Evolutionary conservation across 2,797 vertebrate species (phyloP).

Genomic region (Chiroxiphia lanceolata): DNA sequence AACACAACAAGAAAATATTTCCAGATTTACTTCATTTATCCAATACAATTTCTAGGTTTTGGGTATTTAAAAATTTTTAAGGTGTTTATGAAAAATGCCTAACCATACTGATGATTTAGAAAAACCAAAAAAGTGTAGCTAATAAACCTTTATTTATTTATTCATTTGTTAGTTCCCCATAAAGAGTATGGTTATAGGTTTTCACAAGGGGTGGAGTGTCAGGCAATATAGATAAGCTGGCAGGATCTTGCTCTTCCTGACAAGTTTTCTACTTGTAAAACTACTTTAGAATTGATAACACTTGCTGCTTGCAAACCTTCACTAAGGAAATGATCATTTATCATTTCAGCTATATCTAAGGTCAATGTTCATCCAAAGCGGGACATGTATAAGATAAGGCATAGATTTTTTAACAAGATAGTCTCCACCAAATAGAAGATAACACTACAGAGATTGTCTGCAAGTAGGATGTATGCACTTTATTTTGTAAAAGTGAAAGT

Average conservation of each 20-base stretch:
- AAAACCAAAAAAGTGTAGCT: not conserved
- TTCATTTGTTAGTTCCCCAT: not conserved
- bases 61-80: not conserved
- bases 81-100: not conserved
- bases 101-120: not conserved
- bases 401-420: constrained; percentile 12
- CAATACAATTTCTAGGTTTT: not conserved
- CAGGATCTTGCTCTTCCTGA: not conserved
- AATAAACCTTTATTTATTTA: not conserved
- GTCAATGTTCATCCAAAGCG: not conserved
- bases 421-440: not conserved
- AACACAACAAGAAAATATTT: not conserved
- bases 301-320: not conserved
- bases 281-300: constrained; percentile 1
- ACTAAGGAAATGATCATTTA: not conserved
- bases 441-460: not conserved
- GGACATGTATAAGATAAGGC: not conserved
- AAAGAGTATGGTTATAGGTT: not conserved
- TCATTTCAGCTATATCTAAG: not conserved
- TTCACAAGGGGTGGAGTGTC: not conserved
- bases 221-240: not conserved
- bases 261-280: not conserved
- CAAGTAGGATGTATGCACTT: not conserved
- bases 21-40: not conserved
- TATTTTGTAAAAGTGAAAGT: not conserved